Base-by-base conservation (phyloP, 1,140 invertebrate genomes). In the Maconellicoccus hirsutus region DNA sequence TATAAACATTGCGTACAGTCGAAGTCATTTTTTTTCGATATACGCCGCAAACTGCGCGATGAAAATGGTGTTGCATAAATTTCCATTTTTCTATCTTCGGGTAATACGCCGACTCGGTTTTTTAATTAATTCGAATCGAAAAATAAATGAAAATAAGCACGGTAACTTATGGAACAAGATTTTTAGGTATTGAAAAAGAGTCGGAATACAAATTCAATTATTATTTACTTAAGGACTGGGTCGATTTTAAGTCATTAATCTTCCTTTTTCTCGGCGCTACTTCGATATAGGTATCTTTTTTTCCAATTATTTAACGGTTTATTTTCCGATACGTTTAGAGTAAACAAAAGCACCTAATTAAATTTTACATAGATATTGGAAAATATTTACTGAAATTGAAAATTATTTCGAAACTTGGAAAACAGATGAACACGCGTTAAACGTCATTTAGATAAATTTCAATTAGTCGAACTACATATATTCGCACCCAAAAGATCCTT, bases 1-100 rank as follows among this genome's bases (percentile, higher is more conserved):
- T 66, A 66, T 66, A 66, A 66, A 66, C 61, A 66, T 66, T 25
- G 61, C 61, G 22, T n/a, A n/a, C 19, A 66, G 61, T 66, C 22
- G 10, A 25, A 66, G 25, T 66, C 21, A 26, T 22, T 25, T 66
- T 61, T 61, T 66, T 66, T 66, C 29, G 29, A 33, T 33, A 33
- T 33, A 33, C 29, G 29, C 29, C 29, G 29, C 29, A 33, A 33
- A 33, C 29, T 12, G 29, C 3, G 3, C 4, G 3, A 33, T 33
- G 29, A 12, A 33, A 33, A 33, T 33, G 29, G 29, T 33, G 29
- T 33, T 33, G 29, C 29, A 33, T 33, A 33, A 33, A 33, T 33
- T 33, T 33, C 29, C 12, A 33, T 12, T 12, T 33, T 33, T 33
- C 12, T 33, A 3, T 33, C 29, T 33, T 33, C 3, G 4, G 29